Conservation (phyloP, 2,113 vertebrate species). For the Proteles cristata region DNA sequence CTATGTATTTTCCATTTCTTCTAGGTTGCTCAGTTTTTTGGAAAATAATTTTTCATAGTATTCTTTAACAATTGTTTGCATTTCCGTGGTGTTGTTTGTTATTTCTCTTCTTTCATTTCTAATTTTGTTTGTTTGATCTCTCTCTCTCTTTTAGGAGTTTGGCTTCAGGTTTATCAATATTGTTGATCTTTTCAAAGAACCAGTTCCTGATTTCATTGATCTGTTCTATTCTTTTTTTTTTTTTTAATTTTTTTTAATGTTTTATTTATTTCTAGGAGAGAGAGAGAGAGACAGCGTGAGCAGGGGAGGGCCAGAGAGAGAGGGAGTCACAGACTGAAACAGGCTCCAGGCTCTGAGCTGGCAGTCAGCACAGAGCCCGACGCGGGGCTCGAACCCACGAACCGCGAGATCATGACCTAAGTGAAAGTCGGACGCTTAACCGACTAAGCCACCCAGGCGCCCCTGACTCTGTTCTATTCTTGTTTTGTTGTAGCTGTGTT, state of each 20-base stretch:
- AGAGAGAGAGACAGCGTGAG: too few species aligned
- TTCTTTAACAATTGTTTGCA: background rate
- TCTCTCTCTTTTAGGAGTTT: background rate
- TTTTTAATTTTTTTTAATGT: too few species aligned
- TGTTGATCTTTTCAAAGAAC: background rate
- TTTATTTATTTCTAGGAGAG: too few species aligned
- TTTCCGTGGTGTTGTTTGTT: background rate
- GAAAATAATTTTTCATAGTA: background rate
- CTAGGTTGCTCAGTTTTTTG: background rate
- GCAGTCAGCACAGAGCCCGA: too few species aligned
- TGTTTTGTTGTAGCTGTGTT: background rate
- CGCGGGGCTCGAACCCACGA: too few species aligned
- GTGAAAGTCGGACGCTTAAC: too few species aligned
- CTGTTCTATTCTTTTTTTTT: background rate
- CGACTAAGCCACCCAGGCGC: too few species aligned
- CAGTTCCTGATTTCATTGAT: background rate
- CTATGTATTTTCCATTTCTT: background rate
- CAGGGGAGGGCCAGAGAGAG: too few species aligned
- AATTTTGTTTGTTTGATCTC: background rate
- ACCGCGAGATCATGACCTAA: too few species aligned
- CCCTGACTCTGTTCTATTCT: background rate
- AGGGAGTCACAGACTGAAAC: too few species aligned
- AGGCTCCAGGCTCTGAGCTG: too few species aligned
- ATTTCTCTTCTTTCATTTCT: background rate
- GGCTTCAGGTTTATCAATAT: background rate